phyloP scores from a whole-genome alignment of 2,888 invertebrate species.

The Xylota segnis region DNA sequence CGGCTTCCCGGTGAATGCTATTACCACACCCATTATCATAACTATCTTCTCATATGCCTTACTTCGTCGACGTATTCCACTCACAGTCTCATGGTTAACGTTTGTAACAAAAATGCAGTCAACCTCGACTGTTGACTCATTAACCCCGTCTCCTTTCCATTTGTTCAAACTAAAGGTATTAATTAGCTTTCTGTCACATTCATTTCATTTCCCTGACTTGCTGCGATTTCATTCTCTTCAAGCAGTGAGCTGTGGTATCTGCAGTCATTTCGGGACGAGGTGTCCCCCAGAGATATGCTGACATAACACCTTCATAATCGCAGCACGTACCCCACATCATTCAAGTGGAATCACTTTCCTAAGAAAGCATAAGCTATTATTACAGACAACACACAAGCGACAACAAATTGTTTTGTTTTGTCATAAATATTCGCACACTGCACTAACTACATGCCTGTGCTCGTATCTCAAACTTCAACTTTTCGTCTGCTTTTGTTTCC shows the following conservation, averaged over 20 bases:
- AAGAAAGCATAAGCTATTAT: conserved; percentile 57
- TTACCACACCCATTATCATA: too few species aligned
- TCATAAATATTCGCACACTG: conserved; percentile 47
- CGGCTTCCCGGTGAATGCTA: too few species aligned
- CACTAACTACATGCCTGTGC: conserved; percentile 8
- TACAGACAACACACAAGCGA: conserved; percentile 30
- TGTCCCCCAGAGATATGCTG: conserved; percentile 22
- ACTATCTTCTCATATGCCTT: too few species aligned
- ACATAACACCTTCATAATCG: conserved; percentile 67
- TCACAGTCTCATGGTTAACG: background rate
- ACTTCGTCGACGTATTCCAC: background rate
- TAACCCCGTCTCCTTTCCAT: conserved; percentile 3
- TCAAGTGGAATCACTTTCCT: conserved; percentile 64
- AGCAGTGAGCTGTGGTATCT: background rate
- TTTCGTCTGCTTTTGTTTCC: conserved; percentile 14
- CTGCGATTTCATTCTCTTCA: background rate
- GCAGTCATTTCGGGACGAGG: background rate
- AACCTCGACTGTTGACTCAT: conserved; percentile 2
- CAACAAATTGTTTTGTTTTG: conserved; percentile 55
- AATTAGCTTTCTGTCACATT: conserved; percentile 1
- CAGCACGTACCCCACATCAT: conserved; percentile 45
- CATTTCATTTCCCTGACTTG: conserved; percentile 13
- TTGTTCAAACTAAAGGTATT: background rate
- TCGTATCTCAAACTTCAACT: conserved; percentile 8
- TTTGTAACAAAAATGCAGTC: background rate